Evolutionary conservation across 2,113 vertebrate genomes (phyloP).

Genomic region (Poeciliopsis retropinna): DNA sequence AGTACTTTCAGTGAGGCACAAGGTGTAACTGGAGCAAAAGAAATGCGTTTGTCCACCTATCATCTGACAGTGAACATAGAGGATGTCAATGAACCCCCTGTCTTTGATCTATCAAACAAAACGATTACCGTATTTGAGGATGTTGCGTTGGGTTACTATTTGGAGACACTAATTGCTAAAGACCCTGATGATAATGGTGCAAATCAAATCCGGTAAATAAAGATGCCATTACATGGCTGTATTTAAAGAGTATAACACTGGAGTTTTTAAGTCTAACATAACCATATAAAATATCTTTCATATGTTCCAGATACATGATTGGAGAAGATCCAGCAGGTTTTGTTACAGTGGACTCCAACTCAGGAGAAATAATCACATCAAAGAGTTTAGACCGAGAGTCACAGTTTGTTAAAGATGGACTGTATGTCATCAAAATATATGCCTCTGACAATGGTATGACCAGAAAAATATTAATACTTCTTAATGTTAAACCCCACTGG

Average conservation of each 20-base stretch:
- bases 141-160: constrained; percentile 3
- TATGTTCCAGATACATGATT: constrained; percentile 56
- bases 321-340: constrained; percentile 67
- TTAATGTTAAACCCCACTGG: neutral
- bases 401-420: constrained; percentile 37
- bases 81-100: constrained; percentile 71
- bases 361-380: constrained; percentile 63
- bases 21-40: rapidly evolving
- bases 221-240: neutral
- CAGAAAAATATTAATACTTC: neutral
- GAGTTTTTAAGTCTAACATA: neutral
- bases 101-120: constrained; percentile 39
- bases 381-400: constrained; percentile 75
- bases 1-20: neutral
- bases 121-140: constrained; percentile 38
- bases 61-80: constrained; percentile 56
- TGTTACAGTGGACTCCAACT: constrained; percentile 62
- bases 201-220: constrained; percentile 60
- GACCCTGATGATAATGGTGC: constrained; percentile 50
- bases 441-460: constrained; percentile 71
- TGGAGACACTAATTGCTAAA: constrained; percentile 54
- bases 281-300: neutral
- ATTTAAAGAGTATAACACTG: neutral
- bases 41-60: neutral
- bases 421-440: constrained; percentile 58